Evolutionary conservation across 2,113 vertebrate species (phyloP), one percentile per base, ranked within the genome.

Genomic region (Sebastes schlegelii): DNA sequence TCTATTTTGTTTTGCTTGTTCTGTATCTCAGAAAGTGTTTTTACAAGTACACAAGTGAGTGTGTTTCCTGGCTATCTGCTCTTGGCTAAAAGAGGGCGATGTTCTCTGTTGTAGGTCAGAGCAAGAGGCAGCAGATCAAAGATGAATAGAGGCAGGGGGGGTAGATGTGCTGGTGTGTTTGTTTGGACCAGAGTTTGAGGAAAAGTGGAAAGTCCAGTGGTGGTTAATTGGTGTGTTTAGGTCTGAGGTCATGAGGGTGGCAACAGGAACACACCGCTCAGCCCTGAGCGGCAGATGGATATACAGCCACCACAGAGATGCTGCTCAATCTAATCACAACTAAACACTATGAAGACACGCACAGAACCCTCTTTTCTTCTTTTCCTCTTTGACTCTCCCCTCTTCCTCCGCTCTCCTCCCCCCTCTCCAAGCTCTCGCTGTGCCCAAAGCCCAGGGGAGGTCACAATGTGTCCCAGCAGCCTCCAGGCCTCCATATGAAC

Each of bases 261-360:
- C 84, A 81, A 83, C 88, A 86, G 87, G 88, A 92, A 89, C 88
- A 88, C 82, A 68, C 66, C 46, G 76, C 79, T 87, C 84, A 63
- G 87, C 90, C 79, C 84, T 70, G 80, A 88, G 87, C 79, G 23
- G 66, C 88, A 84, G 90, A 89, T 88, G 71, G 85, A 91, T 79
- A 62, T 55, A 87, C 64, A 83, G 84, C 79, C 83, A 88, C 88
- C 92, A 82, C 88, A 89, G 87, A 92, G 92, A 85, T 69, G 79
- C 72, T 78, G 88, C 65, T 87, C 45, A 9, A 23, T 76, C 88
- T 94, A 95, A 95, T 94, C 89, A 93, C 88, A 91, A 16, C 92
- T 89, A 94, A 94, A 94, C 93, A 93, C 90, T 40, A 51, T 66
- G 73, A 91, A 83, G 91, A 91, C 94, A 95, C 93, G 94, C 82